phyloP scores from a whole-genome alignment of 1,140 invertebrate genomes.

The Ectropis grisescens region DNA sequence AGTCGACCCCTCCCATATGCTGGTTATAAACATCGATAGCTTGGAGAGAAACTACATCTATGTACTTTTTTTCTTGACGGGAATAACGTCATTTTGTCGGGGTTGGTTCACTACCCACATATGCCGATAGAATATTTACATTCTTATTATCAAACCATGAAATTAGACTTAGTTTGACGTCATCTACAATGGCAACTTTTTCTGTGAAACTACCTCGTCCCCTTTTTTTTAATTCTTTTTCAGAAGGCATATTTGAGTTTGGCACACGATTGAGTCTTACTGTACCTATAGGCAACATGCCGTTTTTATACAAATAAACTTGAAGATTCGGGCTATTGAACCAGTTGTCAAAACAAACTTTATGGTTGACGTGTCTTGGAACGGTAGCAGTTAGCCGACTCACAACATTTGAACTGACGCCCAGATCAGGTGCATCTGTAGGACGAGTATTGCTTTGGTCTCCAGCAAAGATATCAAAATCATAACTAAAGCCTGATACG shows the following conservation, averaged over 20 bases:
- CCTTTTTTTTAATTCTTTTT: too few relatives aligned
- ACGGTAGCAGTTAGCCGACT: constrained; percentile 18
- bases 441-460: constrained; percentile 22
- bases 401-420: constrained; percentile 32
- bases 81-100: too few relatives aligned
- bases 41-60: too few relatives aligned
- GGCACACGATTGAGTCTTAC: too few relatives aligned
- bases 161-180: constrained; percentile 21
- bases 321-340: constrained; percentile 32
- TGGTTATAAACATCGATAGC: too few relatives aligned
- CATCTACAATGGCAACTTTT: constrained; percentile 19
- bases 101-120: too few relatives aligned
- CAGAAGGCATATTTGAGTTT: too few relatives aligned
- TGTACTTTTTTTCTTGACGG: too few relatives aligned
- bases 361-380: constrained; percentile 30
- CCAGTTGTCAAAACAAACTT: constrained; percentile 45
- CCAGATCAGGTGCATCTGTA: constrained; percentile 14
- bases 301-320: constrained; percentile 29
- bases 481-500: constrained; percentile 18
- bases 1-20: too few relatives aligned
- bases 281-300: constrained; percentile 33
- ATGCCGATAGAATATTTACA: too few relatives aligned
- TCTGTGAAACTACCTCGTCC: constrained; percentile 6
- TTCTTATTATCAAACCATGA: constrained; percentile 25
- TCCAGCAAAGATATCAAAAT: constrained; percentile 29